These are phyloP conservation scores for Drosophila sp. DNA, from an alignment of 1,140 invertebrate species.

Conservation along the genomic window DNA sequence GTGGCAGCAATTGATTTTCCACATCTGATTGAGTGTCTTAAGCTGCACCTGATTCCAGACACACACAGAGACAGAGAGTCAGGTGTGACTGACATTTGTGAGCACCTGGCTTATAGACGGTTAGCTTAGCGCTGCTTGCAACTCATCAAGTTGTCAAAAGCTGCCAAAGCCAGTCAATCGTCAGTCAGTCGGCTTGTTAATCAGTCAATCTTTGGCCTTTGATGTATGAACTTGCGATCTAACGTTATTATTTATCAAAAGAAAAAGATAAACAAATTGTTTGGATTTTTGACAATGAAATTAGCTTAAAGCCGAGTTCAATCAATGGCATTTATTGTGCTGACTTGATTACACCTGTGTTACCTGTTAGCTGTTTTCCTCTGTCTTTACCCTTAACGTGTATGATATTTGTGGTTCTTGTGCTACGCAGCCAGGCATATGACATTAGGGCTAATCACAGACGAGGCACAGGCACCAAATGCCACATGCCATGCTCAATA, in stretches of 20 bases:
- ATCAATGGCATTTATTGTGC: conserved; percentile 23
- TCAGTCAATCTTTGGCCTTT: conserved; percentile 25
- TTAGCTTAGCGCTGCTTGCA: conserved; percentile 15
- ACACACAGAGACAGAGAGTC: not conserved
- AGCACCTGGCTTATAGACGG: conserved; percentile 10
- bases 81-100: conserved; percentile 25
- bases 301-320: conserved; percentile 30
- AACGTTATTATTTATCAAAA: conserved; percentile 41
- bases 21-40: conserved; percentile 58
- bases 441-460: conserved; percentile 45
- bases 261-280: conserved; percentile 23
- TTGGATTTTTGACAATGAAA: conserved; percentile 26
- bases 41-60: conserved; percentile 7
- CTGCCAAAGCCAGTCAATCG: conserved; percentile 26
- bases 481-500: conserved; percentile 53
- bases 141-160: conserved; percentile 29
- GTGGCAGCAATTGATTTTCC: conserved; percentile 53
- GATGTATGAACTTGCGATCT: conserved; percentile 23
- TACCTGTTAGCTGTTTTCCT: not conserved
- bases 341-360: conserved; percentile 10
- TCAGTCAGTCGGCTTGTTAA: conserved; percentile 8
- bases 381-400: not conserved
- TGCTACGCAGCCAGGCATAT: conserved; percentile 21
- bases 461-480: conserved; percentile 27
- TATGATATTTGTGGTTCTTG: not conserved